Base-by-base conservation (phyloP, 2,888 invertebrate species). In the Leptopilina syphax region DNA sequence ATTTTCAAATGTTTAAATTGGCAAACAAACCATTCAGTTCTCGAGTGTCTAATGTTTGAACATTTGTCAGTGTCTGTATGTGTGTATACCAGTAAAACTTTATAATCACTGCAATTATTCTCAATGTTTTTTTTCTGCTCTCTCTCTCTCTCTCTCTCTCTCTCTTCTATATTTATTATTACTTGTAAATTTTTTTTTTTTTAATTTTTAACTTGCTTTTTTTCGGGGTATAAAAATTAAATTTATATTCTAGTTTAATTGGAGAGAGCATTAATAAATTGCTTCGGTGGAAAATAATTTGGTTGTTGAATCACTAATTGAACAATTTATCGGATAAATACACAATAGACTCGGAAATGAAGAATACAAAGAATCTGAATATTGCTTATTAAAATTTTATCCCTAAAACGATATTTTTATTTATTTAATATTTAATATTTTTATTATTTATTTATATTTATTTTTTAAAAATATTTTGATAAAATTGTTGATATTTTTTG, bases 1-100 rank as follows among this genome's bases (percentile, higher is more conserved):
- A 79, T 79, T 66, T 78, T 80, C 57, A 79, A 76, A 67, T 63
- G 63, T 24, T 63, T 63, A 63, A 63, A 24, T 63, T 63, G 63
- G 63, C 63, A 63, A 63, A 63, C 63, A 63, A 63, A 63, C 63
- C 18, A 24, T 63, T 63, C 63, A 24, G 24, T 63, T 63, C 63
- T 63, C 8, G 50, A 63, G 63, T 63, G 9, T 63, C 24, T 18
- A 63, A 63, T 60, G 18, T 60, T 60, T 60, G 60, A 60, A 60
- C 60, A 5, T 18, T 34, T 34, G 34, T 34, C 34, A 34, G 34
- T 63, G 63, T 63, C 3, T 63, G 12, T 50, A 50, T 50, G 12
- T 10, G 50, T 50, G 10, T 10, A 10, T 10, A 24, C 60, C 60
- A 63, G 24, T 9, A 24, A 63, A 63, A 63, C 24, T 63, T 63